Conservation (phyloP, 2,797 vertebrate species). For the Myotis vivesi region DNA sequence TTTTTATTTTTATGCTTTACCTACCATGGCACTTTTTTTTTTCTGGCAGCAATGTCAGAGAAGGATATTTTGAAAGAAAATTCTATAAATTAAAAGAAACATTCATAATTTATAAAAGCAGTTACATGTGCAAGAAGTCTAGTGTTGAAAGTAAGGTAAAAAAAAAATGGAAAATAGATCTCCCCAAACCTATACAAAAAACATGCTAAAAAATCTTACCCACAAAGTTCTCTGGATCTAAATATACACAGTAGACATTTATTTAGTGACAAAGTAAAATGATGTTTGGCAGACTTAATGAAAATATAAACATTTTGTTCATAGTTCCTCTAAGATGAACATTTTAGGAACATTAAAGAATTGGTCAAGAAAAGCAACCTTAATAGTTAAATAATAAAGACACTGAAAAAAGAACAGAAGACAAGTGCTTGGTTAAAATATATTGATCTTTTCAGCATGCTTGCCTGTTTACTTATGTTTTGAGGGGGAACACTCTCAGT, state of each 20-base stretch:
- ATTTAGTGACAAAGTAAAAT: conserved; percentile 49
- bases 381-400: not conserved
- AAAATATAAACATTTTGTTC: not conserved
- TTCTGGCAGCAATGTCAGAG: conserved; percentile 82
- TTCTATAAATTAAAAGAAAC: conserved; percentile 80
- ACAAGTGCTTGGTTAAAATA: not conserved
- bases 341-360: not conserved
- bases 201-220: conserved; percentile 52
- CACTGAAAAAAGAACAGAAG: conserved; percentile 18
- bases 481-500: not conserved
- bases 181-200: conserved; percentile 36
- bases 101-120: conserved; percentile 71
- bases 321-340: not conserved
- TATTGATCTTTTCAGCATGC: conserved; percentile 47
- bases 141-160: conserved; percentile 38
- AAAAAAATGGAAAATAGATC: not conserved
- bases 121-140: conserved; percentile 61
- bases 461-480: not conserved
- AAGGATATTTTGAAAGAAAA: conserved; percentile 81
- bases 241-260: conserved; percentile 20
- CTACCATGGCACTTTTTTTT: conserved; percentile 70
- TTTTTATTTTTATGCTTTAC: conserved; percentile 73
- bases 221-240: conserved; percentile 19
- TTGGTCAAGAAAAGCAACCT: not conserved
- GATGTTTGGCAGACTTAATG: not conserved